Evolutionary conservation across 2,113 vertebrate genomes (phyloP).

Genomic region (Phyllostomus discolor): DNA sequence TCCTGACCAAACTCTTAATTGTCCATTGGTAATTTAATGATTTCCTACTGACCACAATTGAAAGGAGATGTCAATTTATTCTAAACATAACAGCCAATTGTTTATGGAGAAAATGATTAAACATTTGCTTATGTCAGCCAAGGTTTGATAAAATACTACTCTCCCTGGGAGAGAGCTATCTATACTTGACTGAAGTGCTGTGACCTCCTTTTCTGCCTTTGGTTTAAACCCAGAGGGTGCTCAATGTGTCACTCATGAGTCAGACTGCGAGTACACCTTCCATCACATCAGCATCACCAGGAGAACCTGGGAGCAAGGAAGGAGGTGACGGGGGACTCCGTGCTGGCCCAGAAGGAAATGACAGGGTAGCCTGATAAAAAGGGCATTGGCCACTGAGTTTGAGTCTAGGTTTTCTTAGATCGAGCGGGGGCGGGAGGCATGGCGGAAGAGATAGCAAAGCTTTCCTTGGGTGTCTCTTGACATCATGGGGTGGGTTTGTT

Average conservation of each 20-base stretch:
- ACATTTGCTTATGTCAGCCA: not conserved
- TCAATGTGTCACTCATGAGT: not conserved
- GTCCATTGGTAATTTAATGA: not conserved
- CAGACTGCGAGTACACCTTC: not conserved
- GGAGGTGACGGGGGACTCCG: not conserved
- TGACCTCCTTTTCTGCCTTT: not conserved
- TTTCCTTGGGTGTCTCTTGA: not conserved
- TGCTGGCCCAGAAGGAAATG: not conserved
- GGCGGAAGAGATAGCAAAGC: not conserved
- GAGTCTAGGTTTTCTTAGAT: not conserved
- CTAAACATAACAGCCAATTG: not conserved
- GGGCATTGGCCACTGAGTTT: not conserved
- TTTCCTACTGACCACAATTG: not conserved
- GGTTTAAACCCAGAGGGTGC: not conserved
- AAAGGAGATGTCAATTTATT: slow-evolving; percentile 14
- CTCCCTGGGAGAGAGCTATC: not conserved
- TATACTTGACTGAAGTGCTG: not conserved
- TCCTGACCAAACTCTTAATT: not conserved
- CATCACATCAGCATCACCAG: too few relatives aligned
- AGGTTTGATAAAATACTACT: not conserved
- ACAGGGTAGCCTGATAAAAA: not conserved
- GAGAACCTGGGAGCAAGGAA: not conserved
- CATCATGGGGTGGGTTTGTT: not conserved
- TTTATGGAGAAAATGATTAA: not conserved
- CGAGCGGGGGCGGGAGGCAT: not conserved